Evolutionary conservation across 1,140 invertebrate genomes (phyloP), one percentile per base, ranked within the genome.

Genomic region (Lepidurus packardi): DNA sequence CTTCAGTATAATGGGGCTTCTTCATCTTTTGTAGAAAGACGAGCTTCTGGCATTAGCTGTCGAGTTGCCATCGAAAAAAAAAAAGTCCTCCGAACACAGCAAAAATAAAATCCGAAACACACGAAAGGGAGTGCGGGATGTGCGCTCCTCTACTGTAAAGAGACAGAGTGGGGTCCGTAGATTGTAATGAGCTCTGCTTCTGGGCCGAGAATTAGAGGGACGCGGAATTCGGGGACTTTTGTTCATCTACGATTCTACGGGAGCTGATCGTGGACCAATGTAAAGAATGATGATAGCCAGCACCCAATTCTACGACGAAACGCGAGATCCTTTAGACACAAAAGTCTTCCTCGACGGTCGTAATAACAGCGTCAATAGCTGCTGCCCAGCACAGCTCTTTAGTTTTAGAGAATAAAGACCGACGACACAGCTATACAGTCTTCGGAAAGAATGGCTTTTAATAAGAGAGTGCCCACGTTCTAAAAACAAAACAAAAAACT

Each of bases 1-100:
- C 53, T 65, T 16, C 13, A 65, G n/a, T n/a, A 65, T 65, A 65
- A 65, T 65, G 53, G 53, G 53, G 53, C 53, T 65, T 65, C 53
- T 65, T 65, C 53, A 21, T 65, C 16, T 65, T 21, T 65, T 7
- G 53, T 21, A 65, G 53, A 65, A 65, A 65, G 53, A 65, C n/a
- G 53, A 21, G 53, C 53, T 65, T 65, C 13, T 16, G 13, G 53
- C 13, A 21, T 65, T 65, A 21, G 53, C 13, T 65, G 16, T 13
- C 53, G n/a, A 65, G 21, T 21, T 65, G 53, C 21, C 8, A 21
- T 65, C n/a, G 21, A 65, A 65, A 65, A 65, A 65, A 65, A 65
- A 47, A 65, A 21, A 1, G 5, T 6, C 53, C 6, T n/a, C 16
- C 16, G 13, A 21, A 21, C 53, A 11, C 21, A 65, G 53, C 0